Conservation (phyloP, 2,888 invertebrate species). For the Apamea sordens region DNA sequence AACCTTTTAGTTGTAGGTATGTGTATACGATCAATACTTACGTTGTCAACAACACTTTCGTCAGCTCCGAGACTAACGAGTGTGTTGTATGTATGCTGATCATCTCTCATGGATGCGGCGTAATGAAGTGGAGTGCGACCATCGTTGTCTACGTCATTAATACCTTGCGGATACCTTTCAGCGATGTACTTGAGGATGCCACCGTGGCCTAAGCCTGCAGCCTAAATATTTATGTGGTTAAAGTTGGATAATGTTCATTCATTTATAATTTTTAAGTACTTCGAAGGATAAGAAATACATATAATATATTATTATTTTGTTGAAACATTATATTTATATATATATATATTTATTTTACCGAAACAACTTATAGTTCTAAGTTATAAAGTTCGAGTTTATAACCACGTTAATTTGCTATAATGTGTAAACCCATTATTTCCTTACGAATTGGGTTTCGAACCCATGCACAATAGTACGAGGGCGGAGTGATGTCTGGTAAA, state of each 20-base stretch:
- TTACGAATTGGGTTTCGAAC: background rate
- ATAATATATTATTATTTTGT: background rate
- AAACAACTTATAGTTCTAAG: background rate
- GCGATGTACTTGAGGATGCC: constrained; percentile 94
- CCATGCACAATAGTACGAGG: background rate
- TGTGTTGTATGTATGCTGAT: constrained; percentile 94
- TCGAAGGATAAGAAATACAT: background rate
- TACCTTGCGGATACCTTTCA: constrained; percentile 92
- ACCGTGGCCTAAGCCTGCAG: constrained; percentile 94
- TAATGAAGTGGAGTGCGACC: constrained; percentile 97
- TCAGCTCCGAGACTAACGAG: constrained; percentile 96
- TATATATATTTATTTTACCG: too few relatives aligned
- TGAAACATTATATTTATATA: too few relatives aligned
- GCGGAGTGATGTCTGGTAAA: too few relatives aligned
- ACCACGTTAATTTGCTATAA: background rate
- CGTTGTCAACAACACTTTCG: constrained; percentile 95
- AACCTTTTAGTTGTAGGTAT: background rate
- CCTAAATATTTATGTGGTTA: constrained; percentile 84
- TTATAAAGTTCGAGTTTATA: background rate
- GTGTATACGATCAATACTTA: constrained; percentile 83
- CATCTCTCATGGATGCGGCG: constrained; percentile 95
- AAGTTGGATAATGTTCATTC: background rate
- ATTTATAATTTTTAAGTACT: background rate
- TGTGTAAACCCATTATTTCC: too few relatives aligned
- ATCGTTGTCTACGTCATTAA: constrained; percentile 94